phyloP scores from a whole-genome alignment of 2,113 vertebrate genomes.

The Carassius auratus region DNA sequence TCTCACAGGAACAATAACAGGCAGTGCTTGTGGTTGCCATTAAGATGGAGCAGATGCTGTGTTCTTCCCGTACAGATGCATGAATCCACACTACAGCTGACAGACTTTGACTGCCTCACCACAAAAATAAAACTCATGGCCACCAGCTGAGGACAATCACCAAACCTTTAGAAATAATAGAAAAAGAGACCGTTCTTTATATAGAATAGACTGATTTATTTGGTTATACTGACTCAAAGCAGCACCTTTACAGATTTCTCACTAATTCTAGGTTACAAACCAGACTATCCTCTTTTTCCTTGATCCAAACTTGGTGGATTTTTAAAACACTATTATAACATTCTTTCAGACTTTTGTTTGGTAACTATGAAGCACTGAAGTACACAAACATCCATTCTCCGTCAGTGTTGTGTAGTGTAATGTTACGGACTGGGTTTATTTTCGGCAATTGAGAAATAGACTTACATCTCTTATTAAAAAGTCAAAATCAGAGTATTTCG shows the following conservation, averaged over 20 bases:
- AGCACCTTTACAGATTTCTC: background rate
- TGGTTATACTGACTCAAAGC: background rate
- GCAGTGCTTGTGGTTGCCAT: slow-evolving; percentile 72
- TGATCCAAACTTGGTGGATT: slow-evolving; percentile 19
- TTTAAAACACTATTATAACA: slow-evolving; percentile 7
- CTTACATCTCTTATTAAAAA: too few relatives aligned
- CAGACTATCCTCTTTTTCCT: slow-evolving; percentile 7
- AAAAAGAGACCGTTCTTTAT: background rate
- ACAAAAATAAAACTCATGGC: slow-evolving; percentile 42
- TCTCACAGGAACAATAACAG: slow-evolving; percentile 73
- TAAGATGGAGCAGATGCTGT: slow-evolving; percentile 79
- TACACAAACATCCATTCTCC: slow-evolving; percentile 16
- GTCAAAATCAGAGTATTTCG: too few relatives aligned
- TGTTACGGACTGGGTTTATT: background rate
- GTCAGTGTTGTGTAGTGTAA: slow-evolving; percentile 9
- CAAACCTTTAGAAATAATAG: background rate
- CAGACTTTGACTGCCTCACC: slow-evolving; percentile 40
- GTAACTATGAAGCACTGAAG: slow-evolving; percentile 35
- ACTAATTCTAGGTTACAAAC: background rate
- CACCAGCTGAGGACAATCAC: slow-evolving; percentile 49
- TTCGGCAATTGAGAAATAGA: too few relatives aligned
- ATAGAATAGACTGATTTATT: background rate
- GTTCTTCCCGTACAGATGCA: slow-evolving; percentile 72
- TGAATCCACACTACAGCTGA: slow-evolving; percentile 47
- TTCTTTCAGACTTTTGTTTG: slow-evolving; percentile 14